Percentiles rank a stretch among this genome's conserved stretches.
Evolutionary conservation across 2,113 vertebrate genomes (phyloP).

Genomic region (Chaetops frenatus): DNA sequence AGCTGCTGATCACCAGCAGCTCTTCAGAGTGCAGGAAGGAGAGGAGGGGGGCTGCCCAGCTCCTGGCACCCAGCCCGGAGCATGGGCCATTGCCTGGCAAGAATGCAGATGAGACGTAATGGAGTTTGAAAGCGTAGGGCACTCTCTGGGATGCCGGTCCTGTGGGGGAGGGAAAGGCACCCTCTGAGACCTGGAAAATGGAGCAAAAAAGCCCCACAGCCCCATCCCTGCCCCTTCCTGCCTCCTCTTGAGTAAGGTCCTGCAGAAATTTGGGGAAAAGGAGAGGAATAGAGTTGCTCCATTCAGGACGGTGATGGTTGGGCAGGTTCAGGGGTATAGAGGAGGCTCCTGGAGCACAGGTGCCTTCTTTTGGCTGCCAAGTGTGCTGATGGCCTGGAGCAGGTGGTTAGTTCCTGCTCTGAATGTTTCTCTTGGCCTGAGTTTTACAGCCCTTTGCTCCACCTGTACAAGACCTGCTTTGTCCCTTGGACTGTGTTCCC

Average conservation of each 20-base stretch:
- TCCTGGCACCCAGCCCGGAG: background rate
- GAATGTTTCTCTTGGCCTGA: background rate
- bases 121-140: background rate
- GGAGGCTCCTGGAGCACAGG: background rate
- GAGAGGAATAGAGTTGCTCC: background rate
- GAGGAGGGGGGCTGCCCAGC: background rate
- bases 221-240: background rate
- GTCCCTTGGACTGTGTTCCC: background rate
- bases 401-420: background rate
- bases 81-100: background rate
- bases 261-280: background rate
- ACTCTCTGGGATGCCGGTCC: background rate
- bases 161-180: background rate
- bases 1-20: background rate
- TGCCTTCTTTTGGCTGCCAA: background rate
- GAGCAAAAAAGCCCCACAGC: background rate
- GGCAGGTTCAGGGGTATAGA: background rate
- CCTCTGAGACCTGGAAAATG: background rate
- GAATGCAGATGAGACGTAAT: constrained; percentile 30
- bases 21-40: background rate
- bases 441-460: background rate
- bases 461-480: background rate
- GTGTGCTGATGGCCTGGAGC: background rate
- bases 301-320: background rate
- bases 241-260: background rate